Base-by-base conservation (phyloP, 2,797 vertebrate genomes). In the Platyrinchus mystaceus region DNA sequence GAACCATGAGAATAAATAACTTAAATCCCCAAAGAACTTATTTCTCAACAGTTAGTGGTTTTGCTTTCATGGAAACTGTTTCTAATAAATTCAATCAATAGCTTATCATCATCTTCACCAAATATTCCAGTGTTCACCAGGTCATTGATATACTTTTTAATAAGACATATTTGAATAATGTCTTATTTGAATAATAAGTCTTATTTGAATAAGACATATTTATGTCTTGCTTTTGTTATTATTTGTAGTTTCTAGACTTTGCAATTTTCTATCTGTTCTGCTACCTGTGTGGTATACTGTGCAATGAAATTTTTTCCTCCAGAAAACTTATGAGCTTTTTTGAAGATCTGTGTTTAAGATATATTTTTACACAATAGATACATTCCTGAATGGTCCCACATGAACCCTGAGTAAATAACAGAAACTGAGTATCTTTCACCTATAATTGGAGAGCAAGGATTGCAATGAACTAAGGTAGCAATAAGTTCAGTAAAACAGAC, bases 401-500 rank as follows among this genome's bases (percentile, higher is more conserved):
- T 41, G 60, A 90, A 39, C 27, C 6, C 19, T 43, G 47, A 88
- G 69, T 66, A 80, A 84, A 49, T 68, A 75, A 81, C 46, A 84
- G 77, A 63, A 90, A 73, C 58, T 58, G 2, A 67, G 20, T 62
- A 26, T 53, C 28, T 94, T 92, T 89, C 37, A 77, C 75, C 20
- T 70, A 10, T 67, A 87, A 69, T 30, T 91, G 43, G 47, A 91
- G 55, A 93, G 24, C 37, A 60, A 95, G 74, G 36, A 74, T 68
- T 78, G 32, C 73, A 92, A 16, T 93, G 53, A 58, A 43, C 17
- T 90, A 52, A 43, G 28, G 52, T 41, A 59, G 28, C 62, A 89
- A 4, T 81, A 85, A 71, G 24, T 93, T 95, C 62, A 78, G 68
- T 78, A 87, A 94, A 96, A 95, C 5, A 78, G 78, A 83, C 32